Evolutionary conservation across 1,140 invertebrate species (phyloP).

Genomic region (Plutomurus gul): DNA sequence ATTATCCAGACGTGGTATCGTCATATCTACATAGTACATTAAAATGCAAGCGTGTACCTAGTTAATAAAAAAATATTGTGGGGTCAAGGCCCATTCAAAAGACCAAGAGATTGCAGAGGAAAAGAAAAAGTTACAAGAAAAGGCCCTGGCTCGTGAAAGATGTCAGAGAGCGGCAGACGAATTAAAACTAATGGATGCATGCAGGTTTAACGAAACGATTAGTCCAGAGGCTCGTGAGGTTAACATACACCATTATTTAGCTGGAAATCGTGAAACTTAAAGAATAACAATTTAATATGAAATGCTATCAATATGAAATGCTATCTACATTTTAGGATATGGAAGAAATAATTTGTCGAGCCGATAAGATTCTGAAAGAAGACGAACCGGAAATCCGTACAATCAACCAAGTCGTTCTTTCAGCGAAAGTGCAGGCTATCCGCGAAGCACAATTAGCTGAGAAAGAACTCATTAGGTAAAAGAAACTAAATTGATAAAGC

Average conservation of each 20-base stretch:
- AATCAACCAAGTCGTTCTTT: conserved; percentile 47
- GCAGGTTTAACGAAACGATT: conserved; percentile 37
- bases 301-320: neutral
- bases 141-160: conserved; percentile 1
- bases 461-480: conserved; percentile 48
- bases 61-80: neutral
- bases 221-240: conserved; percentile 50
- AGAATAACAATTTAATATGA: neutral
- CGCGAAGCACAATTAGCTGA: conserved; percentile 51
- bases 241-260: neutral
- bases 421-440: conserved; percentile 51
- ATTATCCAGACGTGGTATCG: too few species aligned
- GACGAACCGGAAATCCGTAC: conserved; percentile 48
- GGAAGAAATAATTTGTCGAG: conserved; percentile 45
- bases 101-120: conserved; percentile 39
- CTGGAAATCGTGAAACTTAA: neutral
- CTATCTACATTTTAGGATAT: conserved; percentile 10
- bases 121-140: neutral
- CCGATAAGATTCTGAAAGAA: conserved; percentile 45
- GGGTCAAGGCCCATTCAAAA: conserved; percentile 37
- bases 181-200: conserved; percentile 44
- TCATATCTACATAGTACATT: too few species aligned
- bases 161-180: conserved; percentile 42
- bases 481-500: neutral
- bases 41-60: too few species aligned